Evolutionary conservation across 2,888 invertebrate genomes (phyloP), one percentile per base, ranked within the genome.

Genomic region (Fragum fragum): DNA sequence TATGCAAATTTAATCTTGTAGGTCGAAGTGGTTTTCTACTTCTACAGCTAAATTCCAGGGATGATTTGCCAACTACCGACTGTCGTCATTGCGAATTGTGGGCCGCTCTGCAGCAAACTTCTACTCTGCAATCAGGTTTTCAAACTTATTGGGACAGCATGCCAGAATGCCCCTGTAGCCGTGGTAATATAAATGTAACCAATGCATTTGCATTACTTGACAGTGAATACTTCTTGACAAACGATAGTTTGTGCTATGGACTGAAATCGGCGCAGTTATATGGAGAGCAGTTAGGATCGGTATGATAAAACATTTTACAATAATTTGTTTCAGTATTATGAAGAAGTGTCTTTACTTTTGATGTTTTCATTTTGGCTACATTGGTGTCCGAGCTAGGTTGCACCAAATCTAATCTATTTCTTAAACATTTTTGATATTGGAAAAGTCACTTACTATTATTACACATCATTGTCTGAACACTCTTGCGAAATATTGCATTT

Each of bases 1-100:
- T n/a, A n/a, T n/a, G n/a, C n/a, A n/a, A n/a, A n/a, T n/a, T n/a
- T n/a, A n/a, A n/a, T 21, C 11, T 28, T 63, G n/a, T 42, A 75
- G 75, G 57, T 28, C 75, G 75, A 6, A 75, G 57, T 39, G 75
- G 75, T 9, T 75, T 75, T 28, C 32, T 68, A 23, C 36, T 53
- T 39, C 39, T 53, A 36, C 21, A 36, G 0, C 36, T 75, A 26
- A 75, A 75, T 28, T 55, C 55, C 32, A 42, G 68, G 3, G 32
- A 32, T 14, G 57, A 75, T 36, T 36, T 39, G 14, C n/a, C 55
- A 28, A n/a, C 42, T 11, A 68, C 75, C n/a, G 42, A 68, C 14
- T 75, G 75, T 57, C 42, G 23, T 11, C 6, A 53, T n/a, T 75
- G 75, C 28, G 68, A 57, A 32, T 23, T 32, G 11, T 75, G 75